A percentile compares a stretch with the other conserved stretches of the same genome.
These are phyloP conservation scores for Ips typographus DNA, from an alignment of 1,140 invertebrate species.

Conservation along the genomic window DNA sequence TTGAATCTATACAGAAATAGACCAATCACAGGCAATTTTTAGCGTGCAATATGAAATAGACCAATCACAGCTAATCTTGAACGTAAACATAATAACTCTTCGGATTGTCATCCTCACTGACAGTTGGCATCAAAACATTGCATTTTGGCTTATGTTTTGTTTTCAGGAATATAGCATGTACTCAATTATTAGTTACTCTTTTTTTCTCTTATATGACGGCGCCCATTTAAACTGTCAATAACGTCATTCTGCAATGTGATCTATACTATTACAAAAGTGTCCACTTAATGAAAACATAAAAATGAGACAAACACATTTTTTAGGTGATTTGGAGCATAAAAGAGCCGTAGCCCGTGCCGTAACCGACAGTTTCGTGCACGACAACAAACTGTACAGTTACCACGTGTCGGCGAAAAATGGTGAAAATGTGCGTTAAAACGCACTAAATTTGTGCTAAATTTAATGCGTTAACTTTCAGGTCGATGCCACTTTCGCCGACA, in stretches of 20 bases:
- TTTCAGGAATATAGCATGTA: too few relatives aligned
- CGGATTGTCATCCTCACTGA: too few relatives aligned
- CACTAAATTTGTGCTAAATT: slow-evolving; percentile 12
- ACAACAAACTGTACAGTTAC: slow-evolving; percentile 72
- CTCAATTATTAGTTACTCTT: neutral
- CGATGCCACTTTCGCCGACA: slow-evolving; percentile 40
- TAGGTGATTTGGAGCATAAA: slow-evolving; percentile 83
- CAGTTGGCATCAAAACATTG: too few relatives aligned
- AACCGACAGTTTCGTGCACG: slow-evolving; percentile 75
- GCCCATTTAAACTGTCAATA: neutral
- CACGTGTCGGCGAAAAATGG: slow-evolving; percentile 86
- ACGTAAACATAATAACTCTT: too few relatives aligned
- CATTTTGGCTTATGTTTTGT: too few relatives aligned
- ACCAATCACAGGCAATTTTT: too few relatives aligned
- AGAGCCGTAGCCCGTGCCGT: slow-evolving; percentile 77
- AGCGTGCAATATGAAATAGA: too few relatives aligned
- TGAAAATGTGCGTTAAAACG: slow-evolving; percentile 66
- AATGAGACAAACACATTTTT: slow-evolving; percentile 21
- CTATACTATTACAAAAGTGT: neutral
- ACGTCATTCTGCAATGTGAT: neutral
- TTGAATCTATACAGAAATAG: too few relatives aligned
- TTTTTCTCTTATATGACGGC: neutral
- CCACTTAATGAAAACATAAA: neutral
- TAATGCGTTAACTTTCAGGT: slow-evolving; percentile 30
- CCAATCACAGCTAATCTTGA: too few relatives aligned